These are phyloP conservation scores for Xerus rutilus DNA, from an alignment of 2,797 vertebrate genomes.

Conservation along the genomic window DNA sequence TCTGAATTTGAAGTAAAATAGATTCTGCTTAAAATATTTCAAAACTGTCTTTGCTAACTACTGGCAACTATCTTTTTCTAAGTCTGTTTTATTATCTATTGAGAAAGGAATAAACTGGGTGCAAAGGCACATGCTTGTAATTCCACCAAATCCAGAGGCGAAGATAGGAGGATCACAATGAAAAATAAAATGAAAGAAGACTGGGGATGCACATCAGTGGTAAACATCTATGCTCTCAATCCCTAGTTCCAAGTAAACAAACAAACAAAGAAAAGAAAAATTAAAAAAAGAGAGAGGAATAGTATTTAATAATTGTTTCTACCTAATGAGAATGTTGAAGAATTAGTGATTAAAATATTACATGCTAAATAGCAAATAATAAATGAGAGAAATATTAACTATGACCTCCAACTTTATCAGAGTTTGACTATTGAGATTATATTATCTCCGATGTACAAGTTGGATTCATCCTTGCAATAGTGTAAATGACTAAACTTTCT, in stretches of 20 bases:
- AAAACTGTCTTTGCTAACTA: not conserved
- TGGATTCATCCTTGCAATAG: not conserved
- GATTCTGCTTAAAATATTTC: constrained; percentile 3
- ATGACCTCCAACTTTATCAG: not conserved
- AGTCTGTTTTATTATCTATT: not conserved
- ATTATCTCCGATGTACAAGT: not conserved
- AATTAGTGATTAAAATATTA: not conserved
- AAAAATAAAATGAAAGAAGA: no score
- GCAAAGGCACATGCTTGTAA: no score
- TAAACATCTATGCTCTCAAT: no score
- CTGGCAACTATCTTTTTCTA: not conserved
- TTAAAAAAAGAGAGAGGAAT: not conserved
- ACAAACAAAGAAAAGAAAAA: not conserved
- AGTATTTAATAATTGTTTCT: not conserved
- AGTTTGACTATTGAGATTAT: not conserved
- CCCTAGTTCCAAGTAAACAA: no score
- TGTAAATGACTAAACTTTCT: not conserved
- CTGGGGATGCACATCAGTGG: no score
- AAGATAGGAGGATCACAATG: no score
- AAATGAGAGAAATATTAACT: not conserved
- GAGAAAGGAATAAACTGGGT: not conserved
- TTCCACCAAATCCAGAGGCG: no score
- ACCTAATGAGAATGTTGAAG: not conserved
- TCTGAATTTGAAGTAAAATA: not conserved
- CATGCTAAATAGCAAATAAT: not conserved